Evolutionary conservation across 1,140 invertebrate species (phyloP).

Genomic region (Dinothrombium tinctorium): DNA sequence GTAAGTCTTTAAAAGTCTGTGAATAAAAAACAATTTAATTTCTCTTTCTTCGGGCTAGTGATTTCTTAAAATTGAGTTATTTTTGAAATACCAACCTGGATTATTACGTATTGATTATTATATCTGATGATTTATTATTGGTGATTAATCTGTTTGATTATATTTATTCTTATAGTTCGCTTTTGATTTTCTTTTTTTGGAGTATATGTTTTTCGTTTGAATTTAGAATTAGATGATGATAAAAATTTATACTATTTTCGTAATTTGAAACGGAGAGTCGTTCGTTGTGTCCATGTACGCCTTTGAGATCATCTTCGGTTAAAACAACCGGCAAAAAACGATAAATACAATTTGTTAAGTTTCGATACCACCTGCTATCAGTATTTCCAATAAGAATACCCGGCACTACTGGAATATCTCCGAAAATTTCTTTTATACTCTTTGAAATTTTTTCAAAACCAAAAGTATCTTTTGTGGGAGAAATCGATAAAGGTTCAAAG

Average conservation of each 20-base stretch:
- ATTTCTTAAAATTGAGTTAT: no score
- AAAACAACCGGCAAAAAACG: conserved; percentile 27
- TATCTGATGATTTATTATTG: no score
- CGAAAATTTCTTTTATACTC: conserved; percentile 26
- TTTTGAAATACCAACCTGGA: no score
- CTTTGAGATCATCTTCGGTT: conserved; percentile 20
- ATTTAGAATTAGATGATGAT: conserved; percentile 28
- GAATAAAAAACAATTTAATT: no score
- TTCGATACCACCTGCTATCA: conserved; percentile 28
- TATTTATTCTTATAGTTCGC: conserved; percentile 11
- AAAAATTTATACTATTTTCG: conserved; percentile 28
- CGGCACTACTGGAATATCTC: conserved; percentile 24
- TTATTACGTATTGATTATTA: no score
- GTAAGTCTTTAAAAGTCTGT: no score
- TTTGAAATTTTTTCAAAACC: conserved; percentile 26
- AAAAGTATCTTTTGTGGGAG: conserved; percentile 23
- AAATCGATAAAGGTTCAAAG: conserved; percentile 24
- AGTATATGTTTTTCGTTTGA: conserved; percentile 22
- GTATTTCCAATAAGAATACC: conserved; percentile 29
- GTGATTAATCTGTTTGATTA: no score
- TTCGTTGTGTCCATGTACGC: conserved; percentile 32
- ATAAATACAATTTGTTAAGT: conserved; percentile 27
- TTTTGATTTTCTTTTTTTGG: neutral
- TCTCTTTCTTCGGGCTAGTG: no score
- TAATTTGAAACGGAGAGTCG: conserved; percentile 26